A percentile compares a stretch with the other conserved stretches of the same genome.
phyloP scores from a whole-genome alignment of 2,797 vertebrate genomes.

The Sternotherus odoratus region DNA sequence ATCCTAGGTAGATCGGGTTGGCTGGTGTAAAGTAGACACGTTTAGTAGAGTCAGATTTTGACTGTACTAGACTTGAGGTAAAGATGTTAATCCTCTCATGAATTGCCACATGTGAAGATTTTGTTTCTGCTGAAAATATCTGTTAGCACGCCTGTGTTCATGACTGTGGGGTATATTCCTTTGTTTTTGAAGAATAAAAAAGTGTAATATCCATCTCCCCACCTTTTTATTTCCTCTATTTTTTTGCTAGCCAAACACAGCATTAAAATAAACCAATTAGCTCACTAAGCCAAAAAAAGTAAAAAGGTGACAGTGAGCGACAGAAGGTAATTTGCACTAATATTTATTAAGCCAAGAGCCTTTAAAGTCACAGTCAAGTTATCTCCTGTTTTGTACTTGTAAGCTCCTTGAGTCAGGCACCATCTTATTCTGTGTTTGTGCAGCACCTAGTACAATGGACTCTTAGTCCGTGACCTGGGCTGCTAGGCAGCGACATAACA shows the following conservation, averaged over 20 bases:
- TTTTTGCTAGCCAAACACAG: neutral
- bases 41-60: too few relatives aligned
- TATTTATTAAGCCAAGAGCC: neutral
- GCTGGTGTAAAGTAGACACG: too few relatives aligned
- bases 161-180: too few relatives aligned
- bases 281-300: neutral
- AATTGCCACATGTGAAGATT: neutral
- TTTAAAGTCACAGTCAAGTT: neutral
- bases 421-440: neutral
- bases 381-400: neutral
- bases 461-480: neutral
- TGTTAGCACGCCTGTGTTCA: too few relatives aligned
- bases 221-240: accelerated
- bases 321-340: neutral
- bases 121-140: neutral
- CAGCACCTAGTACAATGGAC: neutral
- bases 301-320: neutral
- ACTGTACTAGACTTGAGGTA: neutral
- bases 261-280: neutral
- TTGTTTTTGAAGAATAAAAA: too few relatives aligned
- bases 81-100: neutral
- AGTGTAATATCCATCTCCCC: too few relatives aligned
- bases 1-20: too few relatives aligned
- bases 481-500: neutral
- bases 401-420: neutral